Base-by-base conservation (phyloP, 2,888 invertebrate species). In the Rugalucina vietnamica region DNA sequence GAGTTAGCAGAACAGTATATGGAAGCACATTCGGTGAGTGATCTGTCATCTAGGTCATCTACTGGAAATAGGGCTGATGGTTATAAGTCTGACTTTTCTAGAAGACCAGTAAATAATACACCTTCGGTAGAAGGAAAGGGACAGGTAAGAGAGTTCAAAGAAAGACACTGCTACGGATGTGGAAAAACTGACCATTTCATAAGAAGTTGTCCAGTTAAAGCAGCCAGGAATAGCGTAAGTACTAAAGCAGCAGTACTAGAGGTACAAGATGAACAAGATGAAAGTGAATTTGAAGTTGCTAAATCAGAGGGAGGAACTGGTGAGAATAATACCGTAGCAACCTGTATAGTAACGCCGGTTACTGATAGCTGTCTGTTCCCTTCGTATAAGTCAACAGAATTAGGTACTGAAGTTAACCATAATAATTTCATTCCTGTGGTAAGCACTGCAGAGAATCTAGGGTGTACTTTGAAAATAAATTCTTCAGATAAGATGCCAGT, bases 1-100 rank as follows among this genome's bases (percentile, higher is more conserved):
- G 39, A 37, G n/a, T 10, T 54, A 21, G 57, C 78, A 1, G 78
- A 78, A 24, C 78, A 72, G 72, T 78, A 78, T 32, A 69, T 54
- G 34, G 72, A 78, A n/a, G n/a, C n/a, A n/a, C n/a, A n/a, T n/a
- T n/a, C n/a, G n/a, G n/a, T n/a, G n/a, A n/a, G n/a, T n/a, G n/a
- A n/a, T n/a, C n/a, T n/a, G n/a, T n/a, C n/a, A n/a, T n/a, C n/a
- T n/a, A n/a, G n/a, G n/a, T n/a, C n/a, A n/a, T n/a, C n/a, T n/a
- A n/a, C n/a, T n/a, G n/a, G n/a, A n/a, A 69, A 69, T 69, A 29
- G 69, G 69, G 4, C 18, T 29, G 12, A 43, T 18, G 18, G 8
- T 43, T 43, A 8, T 18, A 43, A 12, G 12, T 43, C 12, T 43
- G 12, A 43, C 43, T 43, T 43, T 43, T 12, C 18, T 8, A 43